Evolutionary conservation across 2,113 vertebrate genomes (phyloP), one percentile per base, ranked within the genome.

Genomic region (Rhabdomys dilectus): DNA sequence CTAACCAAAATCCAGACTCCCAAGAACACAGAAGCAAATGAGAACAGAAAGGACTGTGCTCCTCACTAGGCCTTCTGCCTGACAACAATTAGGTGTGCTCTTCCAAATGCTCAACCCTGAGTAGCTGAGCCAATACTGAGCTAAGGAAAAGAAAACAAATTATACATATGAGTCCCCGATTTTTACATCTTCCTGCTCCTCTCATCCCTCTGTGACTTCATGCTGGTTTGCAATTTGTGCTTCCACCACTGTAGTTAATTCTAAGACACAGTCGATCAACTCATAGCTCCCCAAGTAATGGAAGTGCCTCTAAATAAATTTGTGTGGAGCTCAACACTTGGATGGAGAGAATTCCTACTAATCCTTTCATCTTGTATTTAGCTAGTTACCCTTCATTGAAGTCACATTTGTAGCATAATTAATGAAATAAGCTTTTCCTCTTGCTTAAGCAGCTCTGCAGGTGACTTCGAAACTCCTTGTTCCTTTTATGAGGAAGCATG

Each of bases 171-270:
- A 96, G 93, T 82, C 60, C 51, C 77, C 1, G n/a, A 91, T 70
- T 94, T 93, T 93, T 56, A 76, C 93, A 34, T 80, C 84, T 89
- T 95, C 58, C 66, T 51, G 89, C 84, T 80, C 56, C 51, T 94
- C 89, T n/a, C 90, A 81, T 95, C 56, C 91, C 82, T 97, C 95
- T 96, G 96, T 95, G 96, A 97, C 94, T 98, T 97, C 94, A 93
- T 81, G 97, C 97, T 98, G 97, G 89, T 97, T 97, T 98, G 95
- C 92, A 97, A 97, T 97, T 98, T 98, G 95, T 94, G 95, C 89
- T 96, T 97, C 78, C 89, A 97, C 91, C 94, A 88, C 97, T 96
- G 95, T 94, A 94, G 96, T 97, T 97, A 97, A 98, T 97, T 97
- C 97, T 91, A 96, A 96, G 96, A 98, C 94, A 98, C 96, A 97